Evolutionary conservation across 2,113 vertebrate genomes (phyloP), one percentile per base, ranked within the genome.

Genomic region (Tichodroma muraria): DNA sequence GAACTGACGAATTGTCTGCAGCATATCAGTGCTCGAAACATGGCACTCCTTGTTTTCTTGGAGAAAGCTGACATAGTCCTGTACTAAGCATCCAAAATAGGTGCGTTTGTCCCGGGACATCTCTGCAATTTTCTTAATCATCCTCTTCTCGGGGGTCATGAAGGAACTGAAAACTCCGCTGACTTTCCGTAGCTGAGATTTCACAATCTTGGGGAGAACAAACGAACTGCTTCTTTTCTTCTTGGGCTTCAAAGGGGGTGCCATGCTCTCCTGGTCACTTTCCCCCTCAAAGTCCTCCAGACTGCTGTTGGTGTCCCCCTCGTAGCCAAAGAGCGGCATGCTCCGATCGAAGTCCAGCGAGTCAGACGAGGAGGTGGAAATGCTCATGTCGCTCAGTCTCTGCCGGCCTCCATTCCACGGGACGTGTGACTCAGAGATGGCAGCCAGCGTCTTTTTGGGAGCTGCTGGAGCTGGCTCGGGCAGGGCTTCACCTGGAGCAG

Each of bases 1-100:
- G 83, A 99, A 99, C 97, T 99, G 99, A 66, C 99, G 97, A 91
- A 99, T 96, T 8, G 99, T 99, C 97, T 99, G 99, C 90, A 99
- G 97, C 93, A 99, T 98, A 92, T 99, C 99, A 0, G 98, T 97
- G 87, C 98, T 98, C 1, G 99, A 99, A 57, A 99, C 98, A 54
- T 99, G 98, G 96, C 98, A 99, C 79, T 98, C 98, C 80, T 98
- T 98, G 96, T 99, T 99, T 96, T 99, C 99, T 97, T 99, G 98
- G 28, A 99, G 98, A 81, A 99, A 99, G 96, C 98, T 98, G 88
- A 99, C 95, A 54, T 99, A 99, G 97, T 99, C 99, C 97, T 99
- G 99, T 42, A 99, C 99, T 53, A 99, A 96, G 45, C 98, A 99
- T 23, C 99, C 99, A 65, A 99, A 99, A 57, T 99, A 99, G 14